Conservation (phyloP, 2,113 vertebrate species). For the Tretioscincus oriximinensis region DNA sequence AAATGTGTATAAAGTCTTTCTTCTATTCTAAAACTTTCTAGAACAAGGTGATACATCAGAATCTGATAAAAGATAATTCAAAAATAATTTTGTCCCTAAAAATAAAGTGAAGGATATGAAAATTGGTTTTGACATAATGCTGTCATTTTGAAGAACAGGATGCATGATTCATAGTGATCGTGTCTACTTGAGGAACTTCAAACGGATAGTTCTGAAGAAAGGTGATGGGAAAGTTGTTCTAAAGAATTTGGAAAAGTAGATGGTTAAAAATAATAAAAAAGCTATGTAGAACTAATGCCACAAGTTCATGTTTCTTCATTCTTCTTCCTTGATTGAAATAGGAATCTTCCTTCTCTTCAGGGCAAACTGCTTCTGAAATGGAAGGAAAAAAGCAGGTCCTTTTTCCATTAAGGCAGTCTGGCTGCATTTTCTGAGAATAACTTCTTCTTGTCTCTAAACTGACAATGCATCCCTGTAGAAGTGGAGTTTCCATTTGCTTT, state of each 20-base stretch:
- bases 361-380: no score
- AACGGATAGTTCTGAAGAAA: not conserved
- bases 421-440: no score
- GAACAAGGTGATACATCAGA: slow-evolving; percentile 6
- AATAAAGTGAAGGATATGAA: slow-evolving; percentile 24
- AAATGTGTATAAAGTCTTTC: not conserved
- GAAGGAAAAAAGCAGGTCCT: no score
- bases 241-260: not conserved
- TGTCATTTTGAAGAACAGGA: slow-evolving; percentile 38
- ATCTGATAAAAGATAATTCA: not conserved
- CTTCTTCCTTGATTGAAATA: not conserved
- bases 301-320: not conserved
- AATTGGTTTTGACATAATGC: slow-evolving; percentile 6
- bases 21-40: not conserved
- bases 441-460: not conserved
- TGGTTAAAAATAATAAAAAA: not conserved
- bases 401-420: no score
- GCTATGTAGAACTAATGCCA: not conserved
- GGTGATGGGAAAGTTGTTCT: not conserved
- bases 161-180: slow-evolving; percentile 32
- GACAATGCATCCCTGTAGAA: no score
- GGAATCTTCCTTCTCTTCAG: no score
- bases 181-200: slow-evolving; percentile 50
- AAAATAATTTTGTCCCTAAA: not conserved
- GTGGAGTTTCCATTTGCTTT: no score